Percentiles rank a stretch among this genome's conserved stretches.
These are phyloP conservation scores for Ephestia elutella DNA, from an alignment of 1,140 invertebrate genomes.

Conservation along the genomic window DNA sequence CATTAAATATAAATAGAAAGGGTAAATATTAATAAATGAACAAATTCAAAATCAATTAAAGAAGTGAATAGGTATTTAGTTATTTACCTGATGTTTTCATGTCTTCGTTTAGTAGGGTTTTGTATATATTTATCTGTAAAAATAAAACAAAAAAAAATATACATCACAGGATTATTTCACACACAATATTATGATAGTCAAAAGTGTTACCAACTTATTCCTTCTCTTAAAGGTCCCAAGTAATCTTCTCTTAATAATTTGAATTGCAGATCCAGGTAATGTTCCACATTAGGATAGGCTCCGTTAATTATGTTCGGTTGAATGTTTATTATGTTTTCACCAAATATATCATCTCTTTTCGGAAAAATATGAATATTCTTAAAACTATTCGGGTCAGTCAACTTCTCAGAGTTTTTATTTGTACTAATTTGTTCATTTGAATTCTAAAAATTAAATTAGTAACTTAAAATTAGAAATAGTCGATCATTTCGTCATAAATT, in stretches of 20 bases:
- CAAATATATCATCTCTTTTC: conserved; percentile 43
- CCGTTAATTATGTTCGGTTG: conserved; percentile 58
- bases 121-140: conserved; percentile 52
- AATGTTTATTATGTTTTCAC: conserved; percentile 29
- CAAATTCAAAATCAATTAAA: neutral
- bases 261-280: conserved; percentile 62
- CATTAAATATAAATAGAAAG: too few relatives aligned
- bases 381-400: conserved; percentile 31
- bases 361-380: conserved; percentile 56
- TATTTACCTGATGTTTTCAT: conserved; percentile 58
- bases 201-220: conserved; percentile 58
- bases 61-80: neutral
- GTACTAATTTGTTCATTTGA: conserved; percentile 7
- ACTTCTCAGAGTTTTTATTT: conserved; percentile 7
- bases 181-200: conserved; percentile 8
- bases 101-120: conserved; percentile 43
- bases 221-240: conserved; percentile 57
- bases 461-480: neutral
- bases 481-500: too few relatives aligned
- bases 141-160: conserved; percentile 2
- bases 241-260: conserved; percentile 61
- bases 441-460: conserved; percentile 19
- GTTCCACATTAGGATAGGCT: conserved; percentile 47
- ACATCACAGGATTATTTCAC: neutral
- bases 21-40: neutral